These are phyloP conservation scores for Conops quadrifasciatus DNA, from an alignment of 2,888 invertebrate genomes.

Conservation along the genomic window DNA sequence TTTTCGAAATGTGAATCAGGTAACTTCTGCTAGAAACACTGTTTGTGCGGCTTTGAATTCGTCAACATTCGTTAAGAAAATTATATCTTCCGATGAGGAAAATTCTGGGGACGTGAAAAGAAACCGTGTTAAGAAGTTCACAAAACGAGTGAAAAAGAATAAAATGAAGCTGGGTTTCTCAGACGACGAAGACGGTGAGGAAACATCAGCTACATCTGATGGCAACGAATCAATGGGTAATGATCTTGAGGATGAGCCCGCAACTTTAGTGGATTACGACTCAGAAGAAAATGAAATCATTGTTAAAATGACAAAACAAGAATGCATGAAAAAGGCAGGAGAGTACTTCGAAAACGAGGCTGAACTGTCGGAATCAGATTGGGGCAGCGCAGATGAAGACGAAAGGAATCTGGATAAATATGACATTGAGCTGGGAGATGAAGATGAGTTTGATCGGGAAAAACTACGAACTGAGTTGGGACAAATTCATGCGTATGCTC, in stretches of 20 bases:
- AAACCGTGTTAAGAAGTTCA: slow-evolving; percentile 58
- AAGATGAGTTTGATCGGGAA: slow-evolving; percentile 83
- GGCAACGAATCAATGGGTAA: slow-evolving; percentile 29
- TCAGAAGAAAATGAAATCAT: slow-evolving; percentile 84
- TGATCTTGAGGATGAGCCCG: slow-evolving; percentile 58
- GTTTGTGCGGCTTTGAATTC: background rate
- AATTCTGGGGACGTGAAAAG: slow-evolving; percentile 41
- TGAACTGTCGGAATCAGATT: slow-evolving; percentile 90
- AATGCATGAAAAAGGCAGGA: slow-evolving; percentile 65
- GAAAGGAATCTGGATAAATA: slow-evolving; percentile 80
- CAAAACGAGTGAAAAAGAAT: slow-evolving; percentile 54
- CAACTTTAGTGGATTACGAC: slow-evolving; percentile 75
- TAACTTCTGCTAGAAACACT: too few species aligned
- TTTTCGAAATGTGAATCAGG: too few species aligned
- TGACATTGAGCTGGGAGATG: slow-evolving; percentile 86
- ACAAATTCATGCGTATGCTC: slow-evolving; percentile 83
- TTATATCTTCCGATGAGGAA: slow-evolving; percentile 67
- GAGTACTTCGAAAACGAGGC: slow-evolving; percentile 92
- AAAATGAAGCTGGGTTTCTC: slow-evolving; percentile 62
- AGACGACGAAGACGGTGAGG: slow-evolving; percentile 54
- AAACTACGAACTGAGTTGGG: slow-evolving; percentile 80
- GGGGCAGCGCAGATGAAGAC: slow-evolving; percentile 89
- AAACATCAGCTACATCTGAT: slow-evolving; percentile 7
- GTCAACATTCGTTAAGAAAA: slow-evolving; percentile 53
- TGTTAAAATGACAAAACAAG: slow-evolving; percentile 60